Conservation (phyloP, 2,888 invertebrate species). For the Escarpia spicata region DNA sequence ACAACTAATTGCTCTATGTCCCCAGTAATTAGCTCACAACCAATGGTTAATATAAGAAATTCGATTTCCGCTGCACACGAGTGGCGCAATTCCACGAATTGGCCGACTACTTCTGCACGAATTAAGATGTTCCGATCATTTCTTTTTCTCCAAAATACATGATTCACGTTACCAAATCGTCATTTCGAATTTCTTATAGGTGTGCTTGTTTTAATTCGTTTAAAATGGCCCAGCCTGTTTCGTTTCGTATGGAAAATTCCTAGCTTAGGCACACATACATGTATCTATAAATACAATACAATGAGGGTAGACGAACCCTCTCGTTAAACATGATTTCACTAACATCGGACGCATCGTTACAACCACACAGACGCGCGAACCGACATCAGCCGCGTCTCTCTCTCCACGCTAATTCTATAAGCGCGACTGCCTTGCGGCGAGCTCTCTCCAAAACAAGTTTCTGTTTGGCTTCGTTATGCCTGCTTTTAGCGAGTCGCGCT, state of each 20-base stretch:
- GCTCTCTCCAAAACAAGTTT: neutral
- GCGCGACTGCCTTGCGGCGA: neutral
- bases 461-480: neutral
- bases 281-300: neutral
- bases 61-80: conserved; percentile 9
- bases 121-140: neutral
- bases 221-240: neutral
- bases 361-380: neutral
- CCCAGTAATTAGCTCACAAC: neutral
- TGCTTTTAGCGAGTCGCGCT: neutral
- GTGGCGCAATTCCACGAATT: neutral
- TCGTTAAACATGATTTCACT: neutral
- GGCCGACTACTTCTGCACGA: neutral
- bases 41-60: conserved; percentile 3
- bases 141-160: neutral
- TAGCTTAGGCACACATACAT: neutral
- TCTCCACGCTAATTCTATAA: neutral
- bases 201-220: neutral
- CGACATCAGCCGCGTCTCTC: neutral
- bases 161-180: neutral
- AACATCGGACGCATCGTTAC: neutral
- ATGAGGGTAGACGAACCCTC: neutral
- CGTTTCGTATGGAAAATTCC: neutral
- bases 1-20: neutral
- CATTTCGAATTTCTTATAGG: neutral